Conservation (phyloP, 2,888 invertebrate species). For the Latrodectus hesperus region DNA sequence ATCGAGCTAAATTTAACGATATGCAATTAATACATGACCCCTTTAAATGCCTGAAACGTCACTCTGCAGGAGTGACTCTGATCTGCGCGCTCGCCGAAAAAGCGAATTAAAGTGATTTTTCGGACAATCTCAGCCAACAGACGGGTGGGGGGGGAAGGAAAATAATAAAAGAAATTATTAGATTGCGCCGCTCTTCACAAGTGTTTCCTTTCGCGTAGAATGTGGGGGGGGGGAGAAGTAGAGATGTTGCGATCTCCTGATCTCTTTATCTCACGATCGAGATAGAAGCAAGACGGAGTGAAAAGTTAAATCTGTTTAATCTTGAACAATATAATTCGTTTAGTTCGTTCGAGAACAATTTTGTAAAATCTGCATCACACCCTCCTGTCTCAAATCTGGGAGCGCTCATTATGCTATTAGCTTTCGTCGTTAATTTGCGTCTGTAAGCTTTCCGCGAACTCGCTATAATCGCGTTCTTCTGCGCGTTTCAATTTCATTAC, state of each 20-base stretch:
- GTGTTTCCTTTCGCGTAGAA: constrained; percentile 35
- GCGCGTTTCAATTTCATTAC: constrained; percentile 38
- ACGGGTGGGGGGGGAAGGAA: constrained; percentile 23
- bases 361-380: constrained; percentile 41
- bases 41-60: constrained; percentile 27
- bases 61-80: constrained; percentile 38
- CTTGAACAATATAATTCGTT: constrained; percentile 56
- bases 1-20: no score
- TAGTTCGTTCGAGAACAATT: constrained; percentile 63
- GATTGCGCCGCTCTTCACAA: constrained; percentile 51
- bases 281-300: background rate
- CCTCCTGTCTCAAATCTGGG: constrained; percentile 20
- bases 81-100: constrained; percentile 58
- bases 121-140: constrained; percentile 58
- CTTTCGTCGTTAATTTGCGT: constrained; percentile 43
- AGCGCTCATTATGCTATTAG: constrained; percentile 60
- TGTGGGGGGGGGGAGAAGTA: no score
- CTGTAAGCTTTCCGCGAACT: constrained; percentile 11
- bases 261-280: constrained; percentile 41
- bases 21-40: background rate
- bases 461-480: constrained; percentile 4
- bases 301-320: constrained; percentile 51
- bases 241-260: constrained; percentile 45
- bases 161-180: constrained; percentile 65
- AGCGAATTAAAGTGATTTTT: constrained; percentile 69